A percentile compares a stretch with the other conserved stretches of the same genome.
phyloP scores from a whole-genome alignment of 2,888 invertebrate genomes.

The Prosopocoilus inquinatus region DNA sequence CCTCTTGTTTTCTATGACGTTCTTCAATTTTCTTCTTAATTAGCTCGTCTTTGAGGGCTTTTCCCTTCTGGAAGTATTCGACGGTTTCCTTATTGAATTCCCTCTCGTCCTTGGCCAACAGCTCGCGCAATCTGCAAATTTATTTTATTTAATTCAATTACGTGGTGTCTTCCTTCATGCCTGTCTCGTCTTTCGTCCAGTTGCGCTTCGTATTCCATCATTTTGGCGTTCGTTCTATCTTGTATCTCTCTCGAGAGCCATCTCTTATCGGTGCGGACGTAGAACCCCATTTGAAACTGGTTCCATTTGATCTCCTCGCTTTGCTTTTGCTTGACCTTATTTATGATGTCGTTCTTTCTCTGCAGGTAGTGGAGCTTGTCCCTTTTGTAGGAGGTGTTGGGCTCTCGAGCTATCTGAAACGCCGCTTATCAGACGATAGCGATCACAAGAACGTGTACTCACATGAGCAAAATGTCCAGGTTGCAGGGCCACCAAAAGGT shows the following conservation, averaged over 20 bases:
- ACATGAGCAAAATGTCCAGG: slow-evolving; percentile 36
- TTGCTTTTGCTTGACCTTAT: slow-evolving; percentile 15
- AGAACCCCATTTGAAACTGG: slow-evolving; percentile 32
- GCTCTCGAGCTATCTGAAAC: slow-evolving; percentile 33
- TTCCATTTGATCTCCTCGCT: slow-evolving; percentile 26
- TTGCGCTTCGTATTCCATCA: slow-evolving; percentile 38
- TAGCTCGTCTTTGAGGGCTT: slow-evolving; percentile 53
- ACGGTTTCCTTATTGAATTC: slow-evolving; percentile 56
- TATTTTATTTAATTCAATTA: too few species aligned
- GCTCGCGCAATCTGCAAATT: slow-evolving; percentile 47
- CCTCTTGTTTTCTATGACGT: slow-evolving; percentile 54
- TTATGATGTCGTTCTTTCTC: slow-evolving; percentile 23
- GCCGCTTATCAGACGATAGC: not conserved
- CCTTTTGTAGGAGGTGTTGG: slow-evolving; percentile 38
- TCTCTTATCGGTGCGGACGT: slow-evolving; percentile 35
- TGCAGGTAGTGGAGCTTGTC: slow-evolving; percentile 37
- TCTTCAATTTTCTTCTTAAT: slow-evolving; percentile 52
- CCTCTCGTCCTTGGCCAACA: slow-evolving; percentile 56
- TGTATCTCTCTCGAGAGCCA: slow-evolving; percentile 34
- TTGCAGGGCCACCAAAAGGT: slow-evolving; percentile 27
- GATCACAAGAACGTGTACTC: slow-evolving; percentile 21
- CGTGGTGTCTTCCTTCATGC: not conserved
- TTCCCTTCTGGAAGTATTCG: slow-evolving; percentile 55
- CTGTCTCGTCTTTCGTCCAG: slow-evolving; percentile 49
- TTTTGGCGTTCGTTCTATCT: slow-evolving; percentile 38